Percentiles rank a stretch among this genome's conserved stretches.
Conservation (phyloP, 1,140 invertebrate genomes). For the Rhyzopertha dominica region DNA sequence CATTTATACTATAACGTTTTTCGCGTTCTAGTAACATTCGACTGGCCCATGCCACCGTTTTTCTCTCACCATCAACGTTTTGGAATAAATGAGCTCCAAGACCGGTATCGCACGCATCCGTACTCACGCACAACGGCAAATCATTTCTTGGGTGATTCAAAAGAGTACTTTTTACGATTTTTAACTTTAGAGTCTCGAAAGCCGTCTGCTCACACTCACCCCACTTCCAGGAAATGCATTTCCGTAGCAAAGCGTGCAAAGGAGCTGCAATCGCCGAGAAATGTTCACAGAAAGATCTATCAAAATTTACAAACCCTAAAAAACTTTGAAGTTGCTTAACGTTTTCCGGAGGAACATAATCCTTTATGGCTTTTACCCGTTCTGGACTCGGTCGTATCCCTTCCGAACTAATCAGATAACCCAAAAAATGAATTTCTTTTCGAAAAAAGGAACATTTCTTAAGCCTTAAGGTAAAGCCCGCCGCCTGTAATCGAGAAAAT, state of each 20-base stretch:
- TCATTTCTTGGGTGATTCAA: constrained; percentile 10
- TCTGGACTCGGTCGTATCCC: constrained; percentile 1
- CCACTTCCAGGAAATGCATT: too few relatives aligned
- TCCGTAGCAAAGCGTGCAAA: neutral
- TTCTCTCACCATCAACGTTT: neutral
- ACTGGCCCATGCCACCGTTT: neutral
- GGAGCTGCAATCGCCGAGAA: constrained; percentile 7
- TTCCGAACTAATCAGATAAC: neutral
- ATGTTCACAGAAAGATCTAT: constrained; percentile 6
- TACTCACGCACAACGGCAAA: neutral
- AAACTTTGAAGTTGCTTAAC: constrained; percentile 1
- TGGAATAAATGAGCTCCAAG: constrained; percentile 4
- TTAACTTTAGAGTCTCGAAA: neutral
- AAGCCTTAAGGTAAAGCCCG: constrained; percentile 3
- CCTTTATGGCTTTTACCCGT: constrained; percentile 1
- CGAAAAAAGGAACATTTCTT: neutral
- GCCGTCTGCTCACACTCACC: too few relatives aligned
- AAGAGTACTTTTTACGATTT: neutral
- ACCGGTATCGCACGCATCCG: constrained; percentile 1
- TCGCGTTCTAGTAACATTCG: too few relatives aligned
- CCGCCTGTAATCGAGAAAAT: neutral
- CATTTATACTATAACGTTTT: too few relatives aligned
- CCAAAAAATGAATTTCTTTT: constrained; percentile 7
- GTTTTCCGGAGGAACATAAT: constrained; percentile 2
- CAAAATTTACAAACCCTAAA: constrained; percentile 8